phyloP scores from a whole-genome alignment of 2,888 invertebrate genomes.

The Callosobruchus maculatus region DNA sequence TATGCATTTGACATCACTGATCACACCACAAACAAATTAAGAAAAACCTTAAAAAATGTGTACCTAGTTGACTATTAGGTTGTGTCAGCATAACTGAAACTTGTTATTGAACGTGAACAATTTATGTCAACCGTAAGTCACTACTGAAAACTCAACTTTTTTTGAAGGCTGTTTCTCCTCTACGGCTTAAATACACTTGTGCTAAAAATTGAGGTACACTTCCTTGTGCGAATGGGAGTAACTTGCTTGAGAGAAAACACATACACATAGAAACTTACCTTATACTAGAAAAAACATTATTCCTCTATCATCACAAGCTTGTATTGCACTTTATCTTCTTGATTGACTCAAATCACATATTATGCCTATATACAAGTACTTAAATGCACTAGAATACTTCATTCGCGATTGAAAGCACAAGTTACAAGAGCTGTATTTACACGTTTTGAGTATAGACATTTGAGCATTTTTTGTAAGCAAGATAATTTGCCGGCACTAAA shows the following conservation, averaged over 20 bases:
- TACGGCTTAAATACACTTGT: background rate
- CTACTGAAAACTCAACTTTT: background rate
- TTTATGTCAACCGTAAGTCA: background rate
- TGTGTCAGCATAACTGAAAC: background rate
- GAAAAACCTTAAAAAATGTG: too few species aligned
- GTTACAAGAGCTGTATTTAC: background rate
- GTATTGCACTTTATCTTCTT: background rate
- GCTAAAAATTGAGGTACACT: background rate
- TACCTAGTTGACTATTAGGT: too few species aligned
- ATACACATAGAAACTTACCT: background rate
- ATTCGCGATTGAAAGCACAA: background rate
- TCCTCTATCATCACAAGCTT: background rate
- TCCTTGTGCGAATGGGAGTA: background rate
- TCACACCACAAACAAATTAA: too few species aligned
- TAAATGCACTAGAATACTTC: background rate
- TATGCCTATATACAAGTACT: background rate
- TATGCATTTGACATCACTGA: too few species aligned
- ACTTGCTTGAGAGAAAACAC: background rate
- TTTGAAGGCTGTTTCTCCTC: background rate
- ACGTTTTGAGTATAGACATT: background rate
- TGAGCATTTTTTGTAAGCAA: background rate
- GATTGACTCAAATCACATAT: background rate
- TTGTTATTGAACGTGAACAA: background rate
- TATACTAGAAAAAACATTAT: background rate
- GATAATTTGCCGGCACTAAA: background rate